Base-by-base conservation (phyloP, 2,113 vertebrate species). In the Reinhardtius hippoglossoides region DNA sequence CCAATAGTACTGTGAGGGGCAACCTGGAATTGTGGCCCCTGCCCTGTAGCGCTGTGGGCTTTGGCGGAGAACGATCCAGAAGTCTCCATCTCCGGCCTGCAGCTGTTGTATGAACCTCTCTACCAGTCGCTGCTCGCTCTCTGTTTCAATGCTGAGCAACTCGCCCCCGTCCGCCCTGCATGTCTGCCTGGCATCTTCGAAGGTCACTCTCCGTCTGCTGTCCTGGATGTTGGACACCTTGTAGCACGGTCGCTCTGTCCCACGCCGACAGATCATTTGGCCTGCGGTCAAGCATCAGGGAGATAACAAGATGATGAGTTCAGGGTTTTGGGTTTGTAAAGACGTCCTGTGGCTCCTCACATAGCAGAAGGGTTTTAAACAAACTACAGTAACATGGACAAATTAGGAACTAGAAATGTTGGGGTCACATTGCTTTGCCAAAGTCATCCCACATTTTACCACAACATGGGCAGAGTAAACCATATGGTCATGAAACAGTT, bases 1-100 rank as follows among this genome's bases (percentile, higher is more conserved):
- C 98, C 97, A 99, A 27, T 89, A 89, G 83, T 98, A 95, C 78
- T 92, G 93, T 0, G 86, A 92, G 52, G 94, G 93, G 55, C 98
- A 99, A 10, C 80, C 89, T 26, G 76, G 82, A 75, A 87, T 91
- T 0, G 90, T 88, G 37, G 14, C 64, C 7, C 87, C 86, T 1
- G 93, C 86, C 20, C 67, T 84, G 59, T 84, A 6, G 77, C 78
- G 57, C 66, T 87, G 77, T 83, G 86, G 92, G 9, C 9, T 92
- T 78, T 96, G 95, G 15, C 87, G 91, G 0, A 99, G 95, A 24
- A 97, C 98, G 0, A 99, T 96, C 97, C 97, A 99, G 91, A 97
- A 99, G 76, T 98, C 96, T 0, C 97, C 97, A 65, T 97, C 95
- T 0, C 94, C 92, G 0, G 93, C 92, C 40, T 87, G 74, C 66